A percentile compares a stretch with the other conserved stretches of the same genome.
Evolutionary conservation across 2,113 vertebrate species (phyloP).

Genomic region (Centropus unirufus): DNA sequence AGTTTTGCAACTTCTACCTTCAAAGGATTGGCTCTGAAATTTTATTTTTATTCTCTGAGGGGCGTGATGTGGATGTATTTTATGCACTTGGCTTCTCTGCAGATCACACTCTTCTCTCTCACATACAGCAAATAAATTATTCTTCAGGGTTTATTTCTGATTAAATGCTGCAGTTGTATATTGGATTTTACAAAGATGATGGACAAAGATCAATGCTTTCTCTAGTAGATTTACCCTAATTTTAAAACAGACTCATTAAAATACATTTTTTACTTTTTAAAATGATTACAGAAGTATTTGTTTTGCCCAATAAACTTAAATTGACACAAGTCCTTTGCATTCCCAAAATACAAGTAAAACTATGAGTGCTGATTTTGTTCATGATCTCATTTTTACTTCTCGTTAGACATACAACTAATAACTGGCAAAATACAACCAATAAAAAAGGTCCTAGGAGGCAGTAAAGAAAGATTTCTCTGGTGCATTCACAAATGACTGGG

Average conservation of each 20-base stretch:
- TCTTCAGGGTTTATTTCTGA: constrained; percentile 22
- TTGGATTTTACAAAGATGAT: neutral
- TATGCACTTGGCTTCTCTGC: neutral
- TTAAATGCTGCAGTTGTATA: neutral
- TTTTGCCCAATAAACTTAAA: neutral
- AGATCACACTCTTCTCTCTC: neutral
- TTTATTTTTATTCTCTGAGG: neutral
- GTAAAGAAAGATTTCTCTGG: neutral
- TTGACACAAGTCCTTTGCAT: neutral
- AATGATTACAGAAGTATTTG: neutral
- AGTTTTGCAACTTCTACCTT: neutral
- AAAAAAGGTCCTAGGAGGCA: neutral
- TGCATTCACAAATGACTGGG: neutral
- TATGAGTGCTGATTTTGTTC: neutral
- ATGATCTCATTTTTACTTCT: neutral
- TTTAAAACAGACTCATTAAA: neutral
- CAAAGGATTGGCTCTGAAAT: neutral
- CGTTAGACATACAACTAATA: neutral
- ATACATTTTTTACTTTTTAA: neutral
- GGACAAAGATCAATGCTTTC: neutral
- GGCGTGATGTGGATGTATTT: neutral
- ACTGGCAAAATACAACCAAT: neutral
- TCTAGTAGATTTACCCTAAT: neutral
- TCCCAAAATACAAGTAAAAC: neutral
- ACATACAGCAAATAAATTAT: neutral